phyloP scores from a whole-genome alignment of 2,797 vertebrate species.

The Hydrophis major region DNA sequence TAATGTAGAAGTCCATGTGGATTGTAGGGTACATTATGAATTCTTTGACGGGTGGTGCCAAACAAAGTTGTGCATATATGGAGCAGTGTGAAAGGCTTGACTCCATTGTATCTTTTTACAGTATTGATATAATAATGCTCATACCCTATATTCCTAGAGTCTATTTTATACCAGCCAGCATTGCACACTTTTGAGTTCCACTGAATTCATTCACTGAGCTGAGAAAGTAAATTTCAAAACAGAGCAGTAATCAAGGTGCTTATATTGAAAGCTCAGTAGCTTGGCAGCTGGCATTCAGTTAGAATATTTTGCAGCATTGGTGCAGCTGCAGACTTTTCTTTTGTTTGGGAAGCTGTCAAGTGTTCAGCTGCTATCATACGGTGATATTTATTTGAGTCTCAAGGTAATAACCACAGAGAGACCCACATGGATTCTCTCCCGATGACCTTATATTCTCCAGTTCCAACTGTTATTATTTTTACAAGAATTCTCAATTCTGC shows the following conservation, averaged over 20 bases:
- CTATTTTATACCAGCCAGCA: not conserved
- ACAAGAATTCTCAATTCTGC: conserved; percentile 24
- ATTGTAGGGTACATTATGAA: not conserved
- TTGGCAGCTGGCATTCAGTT: not conserved
- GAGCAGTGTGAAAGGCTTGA: not conserved
- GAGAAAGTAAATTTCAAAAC: not conserved
- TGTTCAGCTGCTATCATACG: not conserved
- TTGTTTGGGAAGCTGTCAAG: not conserved
- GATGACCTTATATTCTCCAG: conserved; percentile 25
- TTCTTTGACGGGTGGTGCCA: not conserved
- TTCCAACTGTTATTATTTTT: conserved; percentile 13
- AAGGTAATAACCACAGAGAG: not conserved
- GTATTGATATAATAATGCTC: not conserved
- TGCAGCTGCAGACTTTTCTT: not conserved
- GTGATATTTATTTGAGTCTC: conserved; percentile 21
- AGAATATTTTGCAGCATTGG: not conserved
- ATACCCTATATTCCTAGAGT: not conserved
- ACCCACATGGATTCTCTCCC: not conserved
- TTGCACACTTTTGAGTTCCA: not conserved
- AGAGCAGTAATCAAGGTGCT: not conserved
- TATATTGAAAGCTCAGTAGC: not conserved
- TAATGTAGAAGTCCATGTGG: not conserved
- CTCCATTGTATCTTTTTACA: not conserved
- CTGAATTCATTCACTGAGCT: not conserved
- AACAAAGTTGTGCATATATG: not conserved